Conservation (phyloP, 1,140 invertebrate genomes). For the Microplitis mediator region DNA sequence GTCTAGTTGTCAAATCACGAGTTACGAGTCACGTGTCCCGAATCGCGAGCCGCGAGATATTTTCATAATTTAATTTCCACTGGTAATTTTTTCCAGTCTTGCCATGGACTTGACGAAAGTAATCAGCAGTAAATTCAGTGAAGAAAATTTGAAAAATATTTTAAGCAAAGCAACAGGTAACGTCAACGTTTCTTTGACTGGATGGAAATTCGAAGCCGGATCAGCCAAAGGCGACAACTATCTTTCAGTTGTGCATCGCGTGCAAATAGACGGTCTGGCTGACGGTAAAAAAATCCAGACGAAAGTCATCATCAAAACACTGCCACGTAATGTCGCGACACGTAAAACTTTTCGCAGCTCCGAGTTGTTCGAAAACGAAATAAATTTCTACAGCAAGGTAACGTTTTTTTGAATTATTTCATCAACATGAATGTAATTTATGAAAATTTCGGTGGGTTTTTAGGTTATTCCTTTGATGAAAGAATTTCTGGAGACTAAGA, state of each 20-base stretch:
- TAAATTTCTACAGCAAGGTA: slow-evolving; percentile 69
- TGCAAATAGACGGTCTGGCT: slow-evolving; percentile 60
- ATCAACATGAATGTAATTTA: neutral
- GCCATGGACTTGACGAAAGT: slow-evolving; percentile 17
- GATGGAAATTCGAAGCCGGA: slow-evolving; percentile 56
- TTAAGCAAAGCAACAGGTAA: slow-evolving; percentile 49
- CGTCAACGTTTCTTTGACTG: slow-evolving; percentile 54
- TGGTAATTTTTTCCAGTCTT: too few species aligned
- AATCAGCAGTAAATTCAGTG: slow-evolving; percentile 52
- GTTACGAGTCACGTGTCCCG: too few species aligned
- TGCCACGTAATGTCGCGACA: slow-evolving; percentile 67
- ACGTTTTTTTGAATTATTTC: neutral
- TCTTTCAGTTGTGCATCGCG: slow-evolving; percentile 66
- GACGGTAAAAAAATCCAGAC: slow-evolving; percentile 44
- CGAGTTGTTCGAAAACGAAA: slow-evolving; percentile 73
- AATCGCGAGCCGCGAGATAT: too few species aligned
- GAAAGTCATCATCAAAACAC: slow-evolving; percentile 67
- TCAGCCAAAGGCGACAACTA: slow-evolving; percentile 71
- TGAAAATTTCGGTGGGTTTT: neutral
- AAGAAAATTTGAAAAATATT: slow-evolving; percentile 57
- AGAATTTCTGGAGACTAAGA: slow-evolving; percentile 44
- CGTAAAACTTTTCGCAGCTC: slow-evolving; percentile 68
- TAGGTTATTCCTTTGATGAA: slow-evolving; percentile 49
- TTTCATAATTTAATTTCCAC: too few species aligned
- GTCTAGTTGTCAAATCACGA: too few species aligned